These are phyloP conservation scores for Pygmarrhopalites habei DNA, from an alignment of 1,140 invertebrate species.

Conservation along the genomic window DNA sequence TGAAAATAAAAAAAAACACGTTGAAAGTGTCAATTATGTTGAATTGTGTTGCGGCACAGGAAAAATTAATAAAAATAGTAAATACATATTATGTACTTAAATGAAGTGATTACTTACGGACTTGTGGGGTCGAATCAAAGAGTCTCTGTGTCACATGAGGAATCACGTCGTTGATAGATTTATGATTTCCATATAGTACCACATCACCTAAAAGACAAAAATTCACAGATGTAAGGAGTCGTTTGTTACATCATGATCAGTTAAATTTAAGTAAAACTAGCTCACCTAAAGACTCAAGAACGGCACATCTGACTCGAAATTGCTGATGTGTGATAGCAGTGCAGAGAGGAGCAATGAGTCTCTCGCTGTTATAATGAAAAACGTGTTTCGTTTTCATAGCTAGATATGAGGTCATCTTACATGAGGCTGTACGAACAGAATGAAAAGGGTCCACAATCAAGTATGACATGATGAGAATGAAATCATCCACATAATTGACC, in stretches of 20 bases:
- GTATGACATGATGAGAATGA: slow-evolving; percentile 62
- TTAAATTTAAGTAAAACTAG: background rate
- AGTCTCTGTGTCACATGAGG: slow-evolving; percentile 62
- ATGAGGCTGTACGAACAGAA: slow-evolving; percentile 68
- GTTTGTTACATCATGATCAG: background rate
- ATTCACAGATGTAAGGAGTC: background rate
- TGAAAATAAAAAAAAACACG: no score
- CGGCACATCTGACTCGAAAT: slow-evolving; percentile 63
- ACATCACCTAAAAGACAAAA: slow-evolving; percentile 46
- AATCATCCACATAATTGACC: slow-evolving; percentile 63
- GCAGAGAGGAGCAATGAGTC: slow-evolving; percentile 63
- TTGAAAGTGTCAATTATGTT: no score
- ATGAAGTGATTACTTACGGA: no score
- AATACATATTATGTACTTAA: no score
- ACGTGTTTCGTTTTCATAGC: slow-evolving; percentile 56
- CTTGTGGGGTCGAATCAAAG: slow-evolving; percentile 63
- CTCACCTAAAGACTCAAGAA: slow-evolving; percentile 62
- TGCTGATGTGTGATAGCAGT: slow-evolving; percentile 69
- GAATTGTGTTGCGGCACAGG: no score
- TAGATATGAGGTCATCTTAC: slow-evolving; percentile 58
- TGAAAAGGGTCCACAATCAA: slow-evolving; percentile 67
- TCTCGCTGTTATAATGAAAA: slow-evolving; percentile 65
- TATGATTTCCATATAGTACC: slow-evolving; percentile 54
- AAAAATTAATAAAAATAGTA: no score
- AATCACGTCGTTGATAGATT: slow-evolving; percentile 55